Base-by-base conservation (phyloP, 2,888 invertebrate species). In the Acanthococcus lagerstroemiae region DNA sequence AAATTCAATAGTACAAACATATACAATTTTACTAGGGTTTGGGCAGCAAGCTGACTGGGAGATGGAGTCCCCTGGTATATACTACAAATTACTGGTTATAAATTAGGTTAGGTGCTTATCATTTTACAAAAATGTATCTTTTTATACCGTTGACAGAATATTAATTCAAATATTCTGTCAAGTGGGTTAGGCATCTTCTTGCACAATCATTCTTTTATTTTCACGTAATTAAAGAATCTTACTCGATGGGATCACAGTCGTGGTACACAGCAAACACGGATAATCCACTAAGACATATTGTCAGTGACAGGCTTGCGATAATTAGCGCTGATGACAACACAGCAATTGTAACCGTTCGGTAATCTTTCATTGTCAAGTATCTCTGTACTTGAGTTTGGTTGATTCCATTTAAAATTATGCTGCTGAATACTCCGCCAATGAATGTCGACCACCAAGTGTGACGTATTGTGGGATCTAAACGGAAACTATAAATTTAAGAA, bases 241-340 rank as follows among this genome's bases (percentile, higher is more conserved):
- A 78, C 17, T 78, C 73, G 0, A 84, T 74, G 0, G 95, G 95
- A 78, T 95, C 94, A 74, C 95, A 95, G 63, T 84, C 77, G 61
- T 80, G 81, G 75, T 91, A 95, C 70, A 84, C 86, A 15, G 90
- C 89, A 74, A 86, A 95, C 71, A 95, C 88, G 1, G 88, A 86
- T 9, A 95, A 77, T 0, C 95, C 95, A 63, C 87, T 83, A 70
- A 85, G 81, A 21, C 78, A 77, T 0, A 91, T 91, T 68, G 82
- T 80, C 0, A 90, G 71, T 70, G 90, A 90, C 0, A 93, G 79
- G 0, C 83, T 71, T 0, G 84, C 82, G 9, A 91, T 78, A 67
- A 92, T 87, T 0, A 91, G 91, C 84, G 87, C 85, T 72, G 86
- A 87, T 77, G 86, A 79, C 87, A 89, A 90, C 3, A 92, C 75